Percentiles rank a stretch among this genome's conserved stretches.
phyloP scores from a whole-genome alignment of 2,113 vertebrate species.

The Lampris incognitus region DNA sequence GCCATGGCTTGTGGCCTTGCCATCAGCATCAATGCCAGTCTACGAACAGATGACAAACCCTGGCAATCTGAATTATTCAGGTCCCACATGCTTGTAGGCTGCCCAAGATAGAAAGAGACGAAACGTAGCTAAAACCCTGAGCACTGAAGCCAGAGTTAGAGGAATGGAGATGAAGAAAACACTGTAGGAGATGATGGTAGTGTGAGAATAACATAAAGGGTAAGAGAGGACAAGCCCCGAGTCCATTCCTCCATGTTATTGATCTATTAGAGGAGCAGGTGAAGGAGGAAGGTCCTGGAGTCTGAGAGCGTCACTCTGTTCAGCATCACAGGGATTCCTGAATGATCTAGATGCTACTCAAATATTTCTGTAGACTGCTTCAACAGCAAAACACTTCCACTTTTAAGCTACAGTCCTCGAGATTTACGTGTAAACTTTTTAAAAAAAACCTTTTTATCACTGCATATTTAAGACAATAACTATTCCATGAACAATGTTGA shows the following conservation, averaged over 20 bases:
- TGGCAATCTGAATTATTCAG: slow-evolving; percentile 70
- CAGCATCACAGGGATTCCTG: slow-evolving; percentile 2
- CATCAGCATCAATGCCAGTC: slow-evolving; percentile 44
- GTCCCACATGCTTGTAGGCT: slow-evolving; percentile 51
- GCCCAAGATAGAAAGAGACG: slow-evolving; percentile 36
- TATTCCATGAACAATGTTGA: no score
- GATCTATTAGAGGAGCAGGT: slow-evolving; percentile 10
- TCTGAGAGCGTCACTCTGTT: neutral
- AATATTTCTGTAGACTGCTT: neutral
- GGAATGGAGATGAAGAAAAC: slow-evolving; percentile 19
- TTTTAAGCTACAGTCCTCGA: no score
- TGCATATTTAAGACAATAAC: no score
- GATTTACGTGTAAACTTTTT: no score
- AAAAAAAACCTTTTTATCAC: neutral
- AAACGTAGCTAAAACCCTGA: slow-evolving; percentile 57
- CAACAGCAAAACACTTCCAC: no score
- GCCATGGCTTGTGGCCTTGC: slow-evolving; percentile 26
- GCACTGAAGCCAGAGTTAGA: slow-evolving; percentile 29
- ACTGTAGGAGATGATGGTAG: slow-evolving; percentile 8
- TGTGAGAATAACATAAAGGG: slow-evolving; percentile 7
- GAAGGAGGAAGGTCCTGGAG: neutral
- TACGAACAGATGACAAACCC: slow-evolving; percentile 43
- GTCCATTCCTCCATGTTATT: neutral
- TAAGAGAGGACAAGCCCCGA: neutral
- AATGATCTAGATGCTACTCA: neutral